Evolutionary conservation across 2,797 vertebrate genomes (phyloP).

Genomic region (Petrocephalus sullivani): DNA sequence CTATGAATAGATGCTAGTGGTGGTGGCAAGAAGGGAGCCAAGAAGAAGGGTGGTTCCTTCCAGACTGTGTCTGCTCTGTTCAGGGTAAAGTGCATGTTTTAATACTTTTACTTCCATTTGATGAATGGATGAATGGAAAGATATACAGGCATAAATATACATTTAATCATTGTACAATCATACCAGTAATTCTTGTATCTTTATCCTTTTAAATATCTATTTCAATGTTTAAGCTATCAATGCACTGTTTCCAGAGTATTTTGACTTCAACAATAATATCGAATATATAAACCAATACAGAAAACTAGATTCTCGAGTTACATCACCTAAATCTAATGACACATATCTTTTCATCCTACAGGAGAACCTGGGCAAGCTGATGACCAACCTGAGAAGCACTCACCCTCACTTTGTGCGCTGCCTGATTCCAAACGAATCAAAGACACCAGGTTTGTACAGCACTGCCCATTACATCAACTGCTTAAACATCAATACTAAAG

Average conservation of each 20-base stretch:
- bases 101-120: background rate
- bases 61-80: constrained; percentile 51
- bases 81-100: constrained; percentile 55
- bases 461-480: no score
- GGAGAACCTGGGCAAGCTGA: constrained; percentile 48
- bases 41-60: constrained; percentile 44
- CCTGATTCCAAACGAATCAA: constrained; percentile 53
- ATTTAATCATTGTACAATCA: background rate
- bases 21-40: constrained; percentile 67
- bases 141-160: background rate
- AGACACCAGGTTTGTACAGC: constrained; percentile 65
- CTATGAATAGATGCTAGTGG: constrained; percentile 27
- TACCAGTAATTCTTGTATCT: background rate
- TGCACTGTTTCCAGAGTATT: background rate
- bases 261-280: background rate
- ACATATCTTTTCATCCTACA: constrained; percentile 37
- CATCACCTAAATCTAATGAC: background rate
- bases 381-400: constrained; percentile 49
- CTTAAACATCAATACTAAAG: no score
- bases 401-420: constrained; percentile 89
- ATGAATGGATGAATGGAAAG: background rate
- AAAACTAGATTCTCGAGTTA: background rate
- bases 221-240: background rate
- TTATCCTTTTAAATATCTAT: background rate
- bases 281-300: background rate